phyloP scores from a whole-genome alignment of 2,797 vertebrate species.

The Falco berigora region DNA sequence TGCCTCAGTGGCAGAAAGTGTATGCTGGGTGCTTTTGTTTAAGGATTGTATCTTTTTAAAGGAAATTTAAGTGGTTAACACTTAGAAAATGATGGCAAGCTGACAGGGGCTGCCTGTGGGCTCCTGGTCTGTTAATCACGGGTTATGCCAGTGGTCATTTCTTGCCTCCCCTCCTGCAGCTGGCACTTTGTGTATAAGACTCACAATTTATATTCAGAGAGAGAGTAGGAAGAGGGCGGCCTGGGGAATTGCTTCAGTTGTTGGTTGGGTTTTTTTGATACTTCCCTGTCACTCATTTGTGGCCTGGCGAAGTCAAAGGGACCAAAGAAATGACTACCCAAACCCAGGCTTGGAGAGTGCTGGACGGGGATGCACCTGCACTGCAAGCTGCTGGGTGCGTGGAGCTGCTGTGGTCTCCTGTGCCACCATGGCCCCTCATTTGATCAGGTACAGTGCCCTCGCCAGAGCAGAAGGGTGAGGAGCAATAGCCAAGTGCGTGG shows the following conservation, averaged over 20 bases:
- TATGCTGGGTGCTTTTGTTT: neutral
- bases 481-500: neutral
- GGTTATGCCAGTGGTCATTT: neutral
- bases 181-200: neutral
- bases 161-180: neutral
- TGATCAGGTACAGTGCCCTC: neutral
- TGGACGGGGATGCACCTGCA: neutral
- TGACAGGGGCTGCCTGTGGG: neutral
- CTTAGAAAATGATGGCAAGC: accelerated
- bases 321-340: neutral
- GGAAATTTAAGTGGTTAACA: neutral
- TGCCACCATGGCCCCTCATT: no score
- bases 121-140: accelerated
- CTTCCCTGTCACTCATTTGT: neutral
- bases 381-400: neutral
- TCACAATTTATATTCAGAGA: neutral
- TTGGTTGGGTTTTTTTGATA: no score
- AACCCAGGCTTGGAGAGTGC: neutral
- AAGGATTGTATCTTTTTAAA: neutral
- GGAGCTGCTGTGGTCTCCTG: neutral
- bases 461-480: neutral
- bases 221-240: neutral
- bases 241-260: neutral
- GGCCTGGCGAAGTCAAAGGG: neutral
- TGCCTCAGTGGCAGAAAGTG: neutral